phyloP scores from a whole-genome alignment of 1,140 invertebrate genomes.

The Pogonomyrmex californicus region DNA sequence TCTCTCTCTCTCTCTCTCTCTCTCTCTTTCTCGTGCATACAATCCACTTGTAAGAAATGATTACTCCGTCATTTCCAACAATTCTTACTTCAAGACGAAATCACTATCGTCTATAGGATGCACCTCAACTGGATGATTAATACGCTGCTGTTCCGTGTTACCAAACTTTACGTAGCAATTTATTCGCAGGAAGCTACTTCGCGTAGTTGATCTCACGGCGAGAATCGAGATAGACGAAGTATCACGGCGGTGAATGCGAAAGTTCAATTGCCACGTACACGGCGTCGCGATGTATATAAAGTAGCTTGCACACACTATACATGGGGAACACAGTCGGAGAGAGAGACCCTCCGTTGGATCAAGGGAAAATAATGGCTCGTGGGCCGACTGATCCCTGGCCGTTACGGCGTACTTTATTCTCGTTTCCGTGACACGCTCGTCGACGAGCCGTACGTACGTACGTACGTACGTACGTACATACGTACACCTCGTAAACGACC shows the following conservation, averaged over 20 bases:
- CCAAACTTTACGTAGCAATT: slow-evolving; percentile 60
- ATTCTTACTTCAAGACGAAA: neutral
- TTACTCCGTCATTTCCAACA: neutral
- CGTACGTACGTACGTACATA: neutral
- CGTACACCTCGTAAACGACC: slow-evolving; percentile 36
- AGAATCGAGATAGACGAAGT: slow-evolving; percentile 61
- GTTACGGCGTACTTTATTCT: slow-evolving; percentile 64
- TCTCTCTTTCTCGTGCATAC: too few relatives aligned
- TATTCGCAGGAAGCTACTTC: slow-evolving; percentile 57
- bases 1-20: too few relatives aligned
- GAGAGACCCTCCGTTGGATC: slow-evolving; percentile 54
- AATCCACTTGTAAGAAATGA: neutral
- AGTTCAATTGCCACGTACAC: slow-evolving; percentile 63
- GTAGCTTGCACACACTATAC: slow-evolving; percentile 34
- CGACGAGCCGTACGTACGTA: slow-evolving; percentile 40
- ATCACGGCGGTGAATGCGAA: slow-evolving; percentile 56
- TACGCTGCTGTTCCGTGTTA: slow-evolving; percentile 27
- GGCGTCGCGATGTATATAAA: slow-evolving; percentile 64
- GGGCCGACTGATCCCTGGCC: slow-evolving; percentile 51
- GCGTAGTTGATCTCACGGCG: slow-evolving; percentile 57
- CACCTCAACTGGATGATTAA: slow-evolving; percentile 48
- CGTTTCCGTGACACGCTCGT: slow-evolving; percentile 60
- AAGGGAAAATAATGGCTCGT: slow-evolving; percentile 68
- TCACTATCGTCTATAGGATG: slow-evolving; percentile 36
- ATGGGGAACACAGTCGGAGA: slow-evolving; percentile 9